Conservation (phyloP, 2,888 invertebrate species). For the Hirtodrosophila cameraria region DNA sequence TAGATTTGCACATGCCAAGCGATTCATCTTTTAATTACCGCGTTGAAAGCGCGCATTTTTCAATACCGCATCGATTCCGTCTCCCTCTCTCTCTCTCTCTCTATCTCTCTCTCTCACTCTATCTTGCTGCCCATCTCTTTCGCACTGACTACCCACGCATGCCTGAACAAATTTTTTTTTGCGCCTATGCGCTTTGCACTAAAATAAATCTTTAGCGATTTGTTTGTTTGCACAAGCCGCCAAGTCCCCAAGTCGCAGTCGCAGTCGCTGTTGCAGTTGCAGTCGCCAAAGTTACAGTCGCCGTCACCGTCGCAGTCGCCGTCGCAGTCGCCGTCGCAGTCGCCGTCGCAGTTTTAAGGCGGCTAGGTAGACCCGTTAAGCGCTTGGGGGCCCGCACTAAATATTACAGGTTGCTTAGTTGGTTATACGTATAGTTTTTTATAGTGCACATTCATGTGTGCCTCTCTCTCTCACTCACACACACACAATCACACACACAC, state of each 20-base stretch:
- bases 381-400: conserved; percentile 60
- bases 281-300: no score
- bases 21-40: conserved; percentile 83
- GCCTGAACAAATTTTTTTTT: conserved; percentile 56
- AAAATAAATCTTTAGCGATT: conserved; percentile 77
- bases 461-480: neutral
- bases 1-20: conserved; percentile 70
- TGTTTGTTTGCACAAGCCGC: conserved; percentile 79
- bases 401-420: conserved; percentile 60
- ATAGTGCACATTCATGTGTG: conserved; percentile 17
- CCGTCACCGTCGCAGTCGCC: neutral
- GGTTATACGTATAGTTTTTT: conserved; percentile 17
- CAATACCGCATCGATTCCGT: conserved; percentile 64
- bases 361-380: conserved; percentile 44
- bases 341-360: conserved; percentile 2
- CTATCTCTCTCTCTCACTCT: neutral
- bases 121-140: neutral
- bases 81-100: neutral
- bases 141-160: conserved; percentile 59
- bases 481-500: conserved; percentile 1
- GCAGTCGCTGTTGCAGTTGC: neutral
- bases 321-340: neutral
- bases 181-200: conserved; percentile 72
- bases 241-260: conserved; percentile 27
- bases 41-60: conserved; percentile 82